These are phyloP conservation scores for Conchocele bisecta DNA, from an alignment of 2,888 invertebrate genomes.

Conservation along the genomic window DNA sequence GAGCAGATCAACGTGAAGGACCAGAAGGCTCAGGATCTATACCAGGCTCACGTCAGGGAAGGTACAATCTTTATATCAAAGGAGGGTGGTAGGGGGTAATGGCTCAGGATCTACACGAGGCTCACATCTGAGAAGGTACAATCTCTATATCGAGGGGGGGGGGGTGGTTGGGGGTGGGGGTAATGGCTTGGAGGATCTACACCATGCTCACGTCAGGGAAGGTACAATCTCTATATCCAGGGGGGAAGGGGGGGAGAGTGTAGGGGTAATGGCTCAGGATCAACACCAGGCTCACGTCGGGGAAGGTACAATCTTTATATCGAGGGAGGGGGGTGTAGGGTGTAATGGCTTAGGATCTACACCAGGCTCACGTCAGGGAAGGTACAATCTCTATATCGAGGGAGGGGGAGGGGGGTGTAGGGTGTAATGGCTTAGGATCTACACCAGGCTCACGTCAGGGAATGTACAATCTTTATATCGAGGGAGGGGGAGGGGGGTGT, in stretches of 20 bases:
- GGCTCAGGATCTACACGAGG: slow-evolving; percentile 75
- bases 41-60: slow-evolving; percentile 78
- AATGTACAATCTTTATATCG: slow-evolving; percentile 78
- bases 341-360: too few species aligned
- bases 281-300: slow-evolving; percentile 75
- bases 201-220: slow-evolving; percentile 78
- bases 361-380: slow-evolving; percentile 78
- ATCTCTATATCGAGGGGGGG: too few species aligned
- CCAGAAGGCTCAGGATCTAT: slow-evolving; percentile 78
- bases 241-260: too few species aligned
- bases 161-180: too few species aligned
- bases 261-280: slow-evolving; percentile 76
- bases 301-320: slow-evolving; percentile 79
- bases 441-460: slow-evolving; percentile 76
- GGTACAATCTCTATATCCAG: too few species aligned
- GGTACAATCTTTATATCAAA: too few species aligned
- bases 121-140: slow-evolving; percentile 79
- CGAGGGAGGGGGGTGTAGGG: too few species aligned
- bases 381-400: too few species aligned
- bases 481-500: too few species aligned
- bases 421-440: slow-evolving; percentile 77
- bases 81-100: too few species aligned
- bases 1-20: slow-evolving; percentile 81
- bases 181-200: too few species aligned
- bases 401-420: too few species aligned